Evolutionary conservation across 2,113 vertebrate genomes (phyloP), one percentile per base, ranked within the genome.

Genomic region (Pelusios castaneus): DNA sequence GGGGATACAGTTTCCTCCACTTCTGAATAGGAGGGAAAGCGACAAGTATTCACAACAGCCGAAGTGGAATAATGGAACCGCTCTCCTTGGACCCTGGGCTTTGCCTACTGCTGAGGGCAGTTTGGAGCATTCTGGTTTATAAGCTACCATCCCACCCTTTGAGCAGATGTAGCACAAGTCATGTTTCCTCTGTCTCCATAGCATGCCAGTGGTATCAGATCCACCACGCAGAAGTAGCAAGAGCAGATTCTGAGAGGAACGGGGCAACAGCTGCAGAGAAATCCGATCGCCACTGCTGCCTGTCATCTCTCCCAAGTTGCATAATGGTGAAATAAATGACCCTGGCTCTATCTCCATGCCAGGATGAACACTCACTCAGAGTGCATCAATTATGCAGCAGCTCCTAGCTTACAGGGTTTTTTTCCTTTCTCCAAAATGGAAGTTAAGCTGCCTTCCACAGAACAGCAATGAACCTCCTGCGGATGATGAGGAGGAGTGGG

Each of bases 401-500:
- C 88, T 82, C 47, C 82, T 12, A 4, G 90, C 80, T 85, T 43
- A 38, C 38, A 54, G 84, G 89, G 82, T 84, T 93, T 93, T 41
- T 79, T 73, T 52, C 81, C 87, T 55, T 88, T 54, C 88, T 89
- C 92, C 91, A 13, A 17, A 16, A 52, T 14, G 16, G 82, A 29
- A 58, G 79, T 49, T 81, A 73, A 56, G 1, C 6, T 17, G 51
- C 29, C 43, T 19, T 24, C 67, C 10, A 73, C 21, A 10, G 19
- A 73, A 22, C 67, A 70, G 93, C 82, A 55, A 31, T 63, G 87
- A 89, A 73, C 56, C 43, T 73, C 56, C 83, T 93, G 79, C 38
- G 10, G 38, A 85, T 55, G n/a, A 63, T 22, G 60, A 92, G 82
- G 0, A 0, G 43, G 91, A 43, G 27, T 17, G 8, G 16, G 76